Conservation (phyloP, 2,113 vertebrate species). For the Isurus oxyrinchus region DNA sequence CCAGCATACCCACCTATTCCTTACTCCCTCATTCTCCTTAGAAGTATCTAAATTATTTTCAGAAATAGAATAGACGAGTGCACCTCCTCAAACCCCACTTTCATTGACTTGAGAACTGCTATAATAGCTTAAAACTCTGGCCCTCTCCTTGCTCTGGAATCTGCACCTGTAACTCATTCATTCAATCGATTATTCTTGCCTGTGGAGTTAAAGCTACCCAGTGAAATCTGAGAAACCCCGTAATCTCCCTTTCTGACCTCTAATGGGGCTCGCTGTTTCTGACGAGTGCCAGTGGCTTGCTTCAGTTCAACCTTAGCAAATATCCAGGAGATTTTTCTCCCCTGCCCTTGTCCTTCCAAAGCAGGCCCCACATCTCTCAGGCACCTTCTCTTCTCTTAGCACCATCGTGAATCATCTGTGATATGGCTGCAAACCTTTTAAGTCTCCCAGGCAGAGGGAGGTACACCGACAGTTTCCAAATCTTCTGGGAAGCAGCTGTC, state of each 20-base stretch:
- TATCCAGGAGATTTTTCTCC: not conserved
- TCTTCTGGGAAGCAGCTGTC: constrained; percentile 48
- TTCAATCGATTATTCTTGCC: constrained; percentile 31
- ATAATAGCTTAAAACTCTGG: not conserved
- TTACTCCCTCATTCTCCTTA: not conserved
- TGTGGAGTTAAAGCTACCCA: not conserved
- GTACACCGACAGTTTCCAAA: not conserved
- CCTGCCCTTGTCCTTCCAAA: not conserved
- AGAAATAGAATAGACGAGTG: not conserved
- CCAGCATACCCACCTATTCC: not conserved
- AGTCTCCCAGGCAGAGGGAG: constrained; percentile 40
- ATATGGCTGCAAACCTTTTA: not conserved
- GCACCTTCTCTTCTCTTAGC: not conserved
- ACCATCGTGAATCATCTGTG: not conserved
- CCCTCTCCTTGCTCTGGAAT: not conserved
- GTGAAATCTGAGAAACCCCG: constrained; percentile 43
- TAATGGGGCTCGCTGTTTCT: constrained; percentile 42
- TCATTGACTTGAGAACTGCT: not conserved
- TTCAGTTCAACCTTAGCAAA: constrained; percentile 14
- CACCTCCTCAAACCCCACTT: not conserved
- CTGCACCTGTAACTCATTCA: not conserved
- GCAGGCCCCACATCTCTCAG: not conserved
- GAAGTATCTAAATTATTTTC: not conserved
- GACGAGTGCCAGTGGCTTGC: not conserved
- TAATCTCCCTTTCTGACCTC: constrained; percentile 58